phyloP scores from a whole-genome alignment of 2,113 vertebrate genomes.

The Rhea americana region DNA sequence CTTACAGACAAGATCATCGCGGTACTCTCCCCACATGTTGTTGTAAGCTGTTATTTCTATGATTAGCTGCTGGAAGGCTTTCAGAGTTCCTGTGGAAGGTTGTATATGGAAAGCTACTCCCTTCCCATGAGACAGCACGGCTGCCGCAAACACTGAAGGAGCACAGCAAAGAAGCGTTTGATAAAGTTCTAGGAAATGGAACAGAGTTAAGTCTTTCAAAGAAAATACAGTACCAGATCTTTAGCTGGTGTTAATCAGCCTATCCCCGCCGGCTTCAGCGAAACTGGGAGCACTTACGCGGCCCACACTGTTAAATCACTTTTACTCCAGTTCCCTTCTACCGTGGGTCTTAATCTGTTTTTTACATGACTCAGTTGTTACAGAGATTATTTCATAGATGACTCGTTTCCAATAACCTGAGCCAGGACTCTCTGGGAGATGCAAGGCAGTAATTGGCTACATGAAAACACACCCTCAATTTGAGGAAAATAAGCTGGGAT shows the following conservation, averaged over 20 bases:
- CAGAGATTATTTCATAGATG: background rate
- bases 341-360: background rate
- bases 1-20: conserved; percentile 85
- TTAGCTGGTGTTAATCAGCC: background rate
- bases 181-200: background rate
- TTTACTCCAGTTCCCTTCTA: background rate
- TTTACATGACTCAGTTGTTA: background rate
- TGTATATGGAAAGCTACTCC: conserved; percentile 84
- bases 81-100: conserved; percentile 78
- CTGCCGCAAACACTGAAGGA: conserved; percentile 79
- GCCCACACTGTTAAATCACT: background rate
- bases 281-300: background rate
- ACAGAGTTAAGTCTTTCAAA: background rate
- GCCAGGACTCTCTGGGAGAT: background rate
- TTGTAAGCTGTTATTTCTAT: conserved; percentile 85
- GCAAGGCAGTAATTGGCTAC: background rate
- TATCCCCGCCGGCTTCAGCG: background rate
- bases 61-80: conserved; percentile 79
- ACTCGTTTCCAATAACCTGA: background rate
- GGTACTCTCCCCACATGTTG: conserved; percentile 95
- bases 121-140: conserved; percentile 83
- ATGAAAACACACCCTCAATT: background rate
- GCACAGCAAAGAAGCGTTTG: background rate
- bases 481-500: conserved; percentile 3
- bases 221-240: background rate